phyloP scores from a whole-genome alignment of 2,888 invertebrate species.

The Polietes domitor region DNA sequence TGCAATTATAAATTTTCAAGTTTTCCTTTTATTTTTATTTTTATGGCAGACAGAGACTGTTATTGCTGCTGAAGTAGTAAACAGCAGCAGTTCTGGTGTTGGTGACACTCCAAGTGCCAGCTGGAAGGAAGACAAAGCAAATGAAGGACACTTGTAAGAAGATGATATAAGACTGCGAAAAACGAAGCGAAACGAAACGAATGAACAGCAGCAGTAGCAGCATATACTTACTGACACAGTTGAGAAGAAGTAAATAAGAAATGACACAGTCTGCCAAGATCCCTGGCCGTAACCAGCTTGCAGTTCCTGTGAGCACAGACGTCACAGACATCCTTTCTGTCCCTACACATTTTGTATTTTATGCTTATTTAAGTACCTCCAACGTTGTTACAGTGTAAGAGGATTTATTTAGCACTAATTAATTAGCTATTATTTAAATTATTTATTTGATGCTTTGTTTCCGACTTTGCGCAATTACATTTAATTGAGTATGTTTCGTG shows the following conservation, averaged over 20 bases:
- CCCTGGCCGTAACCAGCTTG: not conserved
- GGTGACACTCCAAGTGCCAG: constrained; percentile 13
- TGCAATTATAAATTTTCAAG: constrained; percentile 38
- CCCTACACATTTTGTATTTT: constrained; percentile 2
- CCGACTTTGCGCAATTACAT: constrained; percentile 28
- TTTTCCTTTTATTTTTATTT: not conserved
- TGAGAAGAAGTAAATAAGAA: constrained; percentile 27
- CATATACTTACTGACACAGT: not conserved
- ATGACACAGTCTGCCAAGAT: constrained; percentile 17
- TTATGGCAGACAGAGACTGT: not conserved
- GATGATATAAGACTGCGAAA: constrained; percentile 3
- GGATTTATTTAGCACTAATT: constrained; percentile 42
- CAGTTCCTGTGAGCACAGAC: not conserved
- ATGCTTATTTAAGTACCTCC: constrained; percentile 40
- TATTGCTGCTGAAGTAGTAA: constrained; percentile 13
- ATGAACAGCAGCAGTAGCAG: too few relatives aligned
- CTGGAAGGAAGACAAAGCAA: constrained; percentile 6
- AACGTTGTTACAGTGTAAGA: constrained; percentile 39
- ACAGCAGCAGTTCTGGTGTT: not conserved
- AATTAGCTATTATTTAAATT: constrained; percentile 45
- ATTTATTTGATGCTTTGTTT: constrained; percentile 13
- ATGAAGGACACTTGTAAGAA: constrained; percentile 18
- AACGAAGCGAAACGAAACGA: not conserved
- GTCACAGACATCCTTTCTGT: not conserved
- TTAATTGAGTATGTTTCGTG: not conserved